These are phyloP conservation scores for Podocnemis expansa DNA, from an alignment of 2,113 vertebrate species.

Conservation along the genomic window DNA sequence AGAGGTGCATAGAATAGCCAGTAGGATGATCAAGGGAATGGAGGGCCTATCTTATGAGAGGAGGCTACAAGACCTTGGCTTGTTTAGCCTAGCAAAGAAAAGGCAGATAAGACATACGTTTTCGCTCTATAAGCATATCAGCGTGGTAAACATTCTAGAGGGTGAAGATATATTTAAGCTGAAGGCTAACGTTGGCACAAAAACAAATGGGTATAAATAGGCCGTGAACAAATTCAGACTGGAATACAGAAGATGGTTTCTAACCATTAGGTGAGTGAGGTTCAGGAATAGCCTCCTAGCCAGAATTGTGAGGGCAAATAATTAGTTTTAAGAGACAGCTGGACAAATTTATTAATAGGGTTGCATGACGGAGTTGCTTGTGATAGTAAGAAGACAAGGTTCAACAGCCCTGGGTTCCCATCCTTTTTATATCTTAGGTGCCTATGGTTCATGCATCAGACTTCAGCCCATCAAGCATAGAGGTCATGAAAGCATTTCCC, in stretches of 20 bases:
- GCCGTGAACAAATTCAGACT: background rate
- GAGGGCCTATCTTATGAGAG: background rate
- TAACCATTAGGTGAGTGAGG: background rate
- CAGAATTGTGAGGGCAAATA: background rate
- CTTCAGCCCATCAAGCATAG: too few relatives aligned
- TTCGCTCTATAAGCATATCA: background rate
- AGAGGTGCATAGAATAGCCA: background rate
- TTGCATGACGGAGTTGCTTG: background rate
- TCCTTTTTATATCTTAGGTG: too few relatives aligned
- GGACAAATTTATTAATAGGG: background rate
- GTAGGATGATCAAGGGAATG: background rate
- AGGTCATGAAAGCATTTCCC: too few relatives aligned
- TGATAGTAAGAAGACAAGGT: too few relatives aligned
- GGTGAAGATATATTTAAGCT: background rate
- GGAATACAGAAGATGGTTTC: background rate
- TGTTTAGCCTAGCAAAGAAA: background rate
- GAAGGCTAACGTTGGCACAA: background rate
- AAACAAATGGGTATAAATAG: background rate
- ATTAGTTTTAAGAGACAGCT: background rate
- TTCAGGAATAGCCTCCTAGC: background rate
- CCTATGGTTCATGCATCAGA: too few relatives aligned
- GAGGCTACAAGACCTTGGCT: background rate
- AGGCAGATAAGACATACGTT: background rate
- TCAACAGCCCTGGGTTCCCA: too few relatives aligned
- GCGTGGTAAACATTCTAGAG: too few relatives aligned